A percentile compares a stretch with the other conserved stretches of the same genome.
These are phyloP conservation scores for Crenuchus spilurus DNA, from an alignment of 2,797 vertebrate genomes.

Conservation along the genomic window DNA sequence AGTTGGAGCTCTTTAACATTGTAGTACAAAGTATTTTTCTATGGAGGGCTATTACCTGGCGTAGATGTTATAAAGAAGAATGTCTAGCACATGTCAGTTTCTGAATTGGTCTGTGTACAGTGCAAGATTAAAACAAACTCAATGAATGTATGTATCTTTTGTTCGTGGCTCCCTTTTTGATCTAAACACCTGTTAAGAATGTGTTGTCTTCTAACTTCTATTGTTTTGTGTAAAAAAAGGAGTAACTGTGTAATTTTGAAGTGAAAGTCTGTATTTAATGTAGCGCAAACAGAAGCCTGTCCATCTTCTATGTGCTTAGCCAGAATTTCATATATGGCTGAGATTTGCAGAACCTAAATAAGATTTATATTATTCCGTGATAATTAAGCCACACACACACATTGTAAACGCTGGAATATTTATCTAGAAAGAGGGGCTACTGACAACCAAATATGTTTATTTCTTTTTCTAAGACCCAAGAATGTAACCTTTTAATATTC, in stretches of 20 bases:
- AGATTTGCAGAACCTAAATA: neutral
- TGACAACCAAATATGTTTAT: conserved; percentile 53
- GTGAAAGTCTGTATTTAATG: conserved; percentile 26
- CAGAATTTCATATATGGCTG: conserved; percentile 7
- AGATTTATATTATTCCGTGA: neutral
- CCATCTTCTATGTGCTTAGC: conserved; percentile 28
- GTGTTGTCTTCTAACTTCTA: conserved; percentile 21
- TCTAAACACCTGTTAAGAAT: conserved; percentile 27
- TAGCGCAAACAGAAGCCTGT: neutral
- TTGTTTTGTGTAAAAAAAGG: neutral
- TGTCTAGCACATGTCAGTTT: conserved; percentile 46
- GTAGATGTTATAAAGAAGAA: conserved; percentile 44
- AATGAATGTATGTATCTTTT: conserved; percentile 58
- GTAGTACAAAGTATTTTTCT: conserved; percentile 55
- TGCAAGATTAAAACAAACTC: conserved; percentile 49
- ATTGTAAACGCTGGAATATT: conserved; percentile 28
- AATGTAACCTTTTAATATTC: conserved; percentile 49
- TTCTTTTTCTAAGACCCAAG: conserved; percentile 53
- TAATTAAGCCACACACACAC: conserved; percentile 8
- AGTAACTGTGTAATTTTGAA: conserved; percentile 23
- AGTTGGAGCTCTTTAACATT: conserved; percentile 47
- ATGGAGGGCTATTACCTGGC: conserved; percentile 42
- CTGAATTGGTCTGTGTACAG: conserved; percentile 43
- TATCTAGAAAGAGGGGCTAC: conserved; percentile 29
- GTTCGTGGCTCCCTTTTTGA: conserved; percentile 30